phyloP scores from a whole-genome alignment of 1,140 invertebrate genomes.

The Batillaria attramentaria region DNA sequence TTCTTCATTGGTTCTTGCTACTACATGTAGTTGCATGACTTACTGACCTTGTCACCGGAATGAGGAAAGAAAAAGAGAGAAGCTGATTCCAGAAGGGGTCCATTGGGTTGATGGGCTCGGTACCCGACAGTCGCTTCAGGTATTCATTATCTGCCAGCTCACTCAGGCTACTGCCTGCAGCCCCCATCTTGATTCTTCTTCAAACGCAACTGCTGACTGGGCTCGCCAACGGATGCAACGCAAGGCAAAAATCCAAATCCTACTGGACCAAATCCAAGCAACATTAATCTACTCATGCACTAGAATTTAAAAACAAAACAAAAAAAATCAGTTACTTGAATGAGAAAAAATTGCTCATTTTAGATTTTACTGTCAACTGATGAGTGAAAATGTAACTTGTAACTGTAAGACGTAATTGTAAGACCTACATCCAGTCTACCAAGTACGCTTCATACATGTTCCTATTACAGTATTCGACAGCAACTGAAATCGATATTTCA shows the following conservation, averaged over 20 bases:
- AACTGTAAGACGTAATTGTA: too few relatives aligned
- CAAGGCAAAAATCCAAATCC: background rate
- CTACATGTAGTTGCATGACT: too few relatives aligned
- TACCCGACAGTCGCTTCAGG: constrained; percentile 83
- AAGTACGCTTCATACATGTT: too few relatives aligned
- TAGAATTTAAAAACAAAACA: too few relatives aligned
- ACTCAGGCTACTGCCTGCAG: constrained; percentile 85
- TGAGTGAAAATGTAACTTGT: background rate
- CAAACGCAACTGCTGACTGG: background rate
- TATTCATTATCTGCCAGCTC: constrained; percentile 88
- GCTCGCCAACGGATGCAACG: background rate
- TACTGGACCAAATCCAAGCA: background rate
- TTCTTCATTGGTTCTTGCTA: background rate
- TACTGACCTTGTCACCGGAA: constrained; percentile 64
- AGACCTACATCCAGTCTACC: too few relatives aligned
- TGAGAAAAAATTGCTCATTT: background rate
- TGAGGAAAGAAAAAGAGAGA: constrained; percentile 89
- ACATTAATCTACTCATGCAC: background rate
- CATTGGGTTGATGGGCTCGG: constrained; percentile 85
- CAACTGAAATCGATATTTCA: too few relatives aligned
- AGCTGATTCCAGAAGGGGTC: constrained; percentile 96
- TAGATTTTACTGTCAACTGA: background rate
- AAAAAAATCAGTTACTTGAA: background rate
- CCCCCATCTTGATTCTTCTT: constrained; percentile 89
- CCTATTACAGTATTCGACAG: too few relatives aligned